These are phyloP conservation scores for Chaetogeoica ovagalla DNA, from an alignment of 2,888 invertebrate species.

Conservation along the genomic window DNA sequence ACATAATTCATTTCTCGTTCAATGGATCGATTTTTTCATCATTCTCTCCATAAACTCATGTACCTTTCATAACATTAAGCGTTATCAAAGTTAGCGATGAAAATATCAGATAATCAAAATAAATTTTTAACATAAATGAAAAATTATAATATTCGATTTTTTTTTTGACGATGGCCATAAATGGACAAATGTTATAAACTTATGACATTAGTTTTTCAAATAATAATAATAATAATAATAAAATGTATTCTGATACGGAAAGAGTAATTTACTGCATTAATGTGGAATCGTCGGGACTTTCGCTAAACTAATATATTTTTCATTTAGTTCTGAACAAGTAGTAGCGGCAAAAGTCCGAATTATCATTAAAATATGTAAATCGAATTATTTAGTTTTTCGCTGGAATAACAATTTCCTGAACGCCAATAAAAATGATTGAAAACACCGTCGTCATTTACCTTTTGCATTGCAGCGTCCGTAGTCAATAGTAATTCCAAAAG, in stretches of 20 bases:
- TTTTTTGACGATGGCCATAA: neutral
- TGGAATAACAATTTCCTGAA: neutral
- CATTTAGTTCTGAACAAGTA: neutral
- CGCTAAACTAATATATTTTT: neutral
- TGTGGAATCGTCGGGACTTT: neutral
- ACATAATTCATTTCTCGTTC: constrained; percentile 41
- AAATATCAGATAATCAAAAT: neutral
- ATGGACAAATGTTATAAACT: neutral
- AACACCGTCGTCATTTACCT: neutral
- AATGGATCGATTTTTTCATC: neutral
- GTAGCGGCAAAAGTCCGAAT: neutral
- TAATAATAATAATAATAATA: neutral
- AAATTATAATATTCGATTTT: neutral
- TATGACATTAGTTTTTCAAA: neutral
- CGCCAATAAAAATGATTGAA: neutral
- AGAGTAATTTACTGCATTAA: neutral
- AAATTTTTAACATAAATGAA: too few species aligned
- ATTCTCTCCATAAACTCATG: neutral
- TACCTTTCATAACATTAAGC: neutral
- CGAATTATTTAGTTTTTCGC: neutral
- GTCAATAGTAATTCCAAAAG: neutral
- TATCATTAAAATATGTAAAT: constrained; percentile 10
- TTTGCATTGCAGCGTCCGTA: neutral
- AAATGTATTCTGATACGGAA: neutral
- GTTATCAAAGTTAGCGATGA: neutral